Base-by-base conservation (phyloP, 2,888 invertebrate genomes). In the Scaptomyza polygonia region DNA sequence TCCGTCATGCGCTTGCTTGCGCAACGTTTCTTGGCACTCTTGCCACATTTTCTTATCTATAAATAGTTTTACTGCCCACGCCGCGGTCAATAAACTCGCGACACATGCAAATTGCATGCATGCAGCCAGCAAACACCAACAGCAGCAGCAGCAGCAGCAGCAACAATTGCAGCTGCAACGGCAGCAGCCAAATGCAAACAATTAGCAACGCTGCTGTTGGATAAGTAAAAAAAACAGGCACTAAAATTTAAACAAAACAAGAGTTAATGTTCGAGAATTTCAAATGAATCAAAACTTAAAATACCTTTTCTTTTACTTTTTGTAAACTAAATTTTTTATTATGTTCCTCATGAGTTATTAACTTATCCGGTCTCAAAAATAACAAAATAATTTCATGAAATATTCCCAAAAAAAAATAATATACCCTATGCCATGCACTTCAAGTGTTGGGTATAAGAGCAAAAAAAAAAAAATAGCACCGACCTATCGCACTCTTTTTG, bases 81-180 rank as follows among this genome's bases (percentile, higher is more conserved):
- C 87, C 55, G 79, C 83, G 85, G 86, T 88, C 85, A 88, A 88
- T 88, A 85, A 85, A 85, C 88, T 73, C 79, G 85, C 85, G 86
- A 86, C 86, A 88, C 84, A 88, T 88, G 84, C 83, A 88, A 85
- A 88, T 85, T 86, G 84, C 76, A 76, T 56, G 47, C 62, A 42
- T 39, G 54, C 36, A 36, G 18, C 3, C 36, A 36, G 14, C 36
- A 14, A 36, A 36, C 56, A 34, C 39, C 61, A 29, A 14, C 64
- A 43, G 29, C 57, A 58, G 39, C 66, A 66, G 12, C n/a, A n/a
- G 1, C 42, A 34, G 25, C 68, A 48, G 5, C 54, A 14, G 16
- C 43, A 43, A 34, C 48, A 12, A 65, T 39, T 16, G 56, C 49
- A 44, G 49, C 44, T 55, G 64, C 52, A 65, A 54, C 58, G 49